These are phyloP conservation scores for Manacus vitellinus DNA, from an alignment of 2,113 vertebrate genomes.

Conservation along the genomic window DNA sequence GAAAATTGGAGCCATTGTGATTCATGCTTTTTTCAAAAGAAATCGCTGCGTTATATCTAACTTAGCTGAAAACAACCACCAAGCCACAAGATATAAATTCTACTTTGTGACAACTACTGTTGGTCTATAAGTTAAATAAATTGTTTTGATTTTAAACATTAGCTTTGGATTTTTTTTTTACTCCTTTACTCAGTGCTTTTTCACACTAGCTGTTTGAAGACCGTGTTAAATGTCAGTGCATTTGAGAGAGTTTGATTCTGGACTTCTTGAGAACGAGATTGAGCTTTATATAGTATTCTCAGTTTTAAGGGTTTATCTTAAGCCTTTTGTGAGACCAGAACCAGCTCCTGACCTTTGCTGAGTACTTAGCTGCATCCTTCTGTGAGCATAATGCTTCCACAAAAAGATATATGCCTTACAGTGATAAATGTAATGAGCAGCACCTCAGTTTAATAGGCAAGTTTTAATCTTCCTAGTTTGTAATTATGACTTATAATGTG, in stretches of 20 bases:
- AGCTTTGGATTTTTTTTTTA: background rate
- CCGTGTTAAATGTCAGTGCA: background rate
- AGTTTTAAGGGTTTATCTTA: background rate
- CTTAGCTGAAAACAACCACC: background rate
- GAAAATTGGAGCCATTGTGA: background rate
- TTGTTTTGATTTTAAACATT: conserved; percentile 1
- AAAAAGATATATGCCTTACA: background rate
- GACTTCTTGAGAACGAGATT: background rate
- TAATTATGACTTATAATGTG: background rate
- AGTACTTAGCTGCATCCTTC: background rate
- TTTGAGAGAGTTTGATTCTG: background rate
- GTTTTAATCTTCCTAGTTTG: background rate
- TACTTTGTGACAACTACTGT: background rate
- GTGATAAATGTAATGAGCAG: background rate
- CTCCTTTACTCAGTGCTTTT: background rate
- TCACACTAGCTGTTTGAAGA: background rate
- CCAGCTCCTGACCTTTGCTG: background rate
- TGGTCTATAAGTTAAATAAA: background rate
- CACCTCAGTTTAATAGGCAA: background rate
- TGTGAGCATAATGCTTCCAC: background rate
- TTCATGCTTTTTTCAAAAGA: background rate
- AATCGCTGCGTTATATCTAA: background rate
- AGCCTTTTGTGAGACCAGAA: background rate
- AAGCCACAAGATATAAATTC: background rate
- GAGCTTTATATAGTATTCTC: background rate